Evolutionary conservation across 2,113 vertebrate species (phyloP).

Genomic region (Micromys minutus): DNA sequence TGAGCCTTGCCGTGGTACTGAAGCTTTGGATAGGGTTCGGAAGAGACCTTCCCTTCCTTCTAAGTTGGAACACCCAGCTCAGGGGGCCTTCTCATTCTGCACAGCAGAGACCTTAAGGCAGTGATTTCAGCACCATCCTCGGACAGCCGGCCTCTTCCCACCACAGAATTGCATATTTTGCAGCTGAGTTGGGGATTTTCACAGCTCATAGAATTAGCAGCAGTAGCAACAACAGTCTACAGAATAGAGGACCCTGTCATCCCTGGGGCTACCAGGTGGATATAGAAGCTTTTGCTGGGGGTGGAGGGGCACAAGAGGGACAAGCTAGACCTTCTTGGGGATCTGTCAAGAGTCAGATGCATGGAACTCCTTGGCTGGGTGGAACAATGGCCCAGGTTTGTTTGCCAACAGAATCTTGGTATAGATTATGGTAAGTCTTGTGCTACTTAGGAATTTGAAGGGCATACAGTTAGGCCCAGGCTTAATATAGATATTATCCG

Average conservation of each 20-base stretch:
- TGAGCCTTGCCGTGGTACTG: neutral
- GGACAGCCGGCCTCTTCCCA: conserved; percentile 62
- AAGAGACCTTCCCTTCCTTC: conserved; percentile 47
- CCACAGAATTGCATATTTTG: conserved; percentile 57
- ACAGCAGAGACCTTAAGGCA: conserved; percentile 82
- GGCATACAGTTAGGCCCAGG: neutral
- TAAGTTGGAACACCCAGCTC: neutral
- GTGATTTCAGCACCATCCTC: conserved; percentile 80
- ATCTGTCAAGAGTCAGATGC: neutral
- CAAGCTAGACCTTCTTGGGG: neutral
- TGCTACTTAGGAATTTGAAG: conserved; percentile 36
- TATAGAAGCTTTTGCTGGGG: neutral
- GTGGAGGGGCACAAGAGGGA: neutral
- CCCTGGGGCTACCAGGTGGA: neutral
- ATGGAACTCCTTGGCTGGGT: neutral
- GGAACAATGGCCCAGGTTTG: neutral
- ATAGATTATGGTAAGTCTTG: neutral
- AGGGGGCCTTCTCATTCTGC: conserved; percentile 30
- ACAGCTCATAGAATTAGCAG: conserved; percentile 66
- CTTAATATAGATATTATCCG: neutral
- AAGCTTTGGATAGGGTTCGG: conserved; percentile 20
- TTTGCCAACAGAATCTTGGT: neutral
- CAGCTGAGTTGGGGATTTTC: conserved; percentile 53
- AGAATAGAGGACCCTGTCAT: conserved; percentile 3
- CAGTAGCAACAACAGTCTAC: conserved; percentile 53